A percentile compares a stretch with the other conserved stretches of the same genome.
These are phyloP conservation scores for Sebastes baramenuke DNA, from an alignment of 2,797 vertebrate genomes.

Conservation along the genomic window DNA sequence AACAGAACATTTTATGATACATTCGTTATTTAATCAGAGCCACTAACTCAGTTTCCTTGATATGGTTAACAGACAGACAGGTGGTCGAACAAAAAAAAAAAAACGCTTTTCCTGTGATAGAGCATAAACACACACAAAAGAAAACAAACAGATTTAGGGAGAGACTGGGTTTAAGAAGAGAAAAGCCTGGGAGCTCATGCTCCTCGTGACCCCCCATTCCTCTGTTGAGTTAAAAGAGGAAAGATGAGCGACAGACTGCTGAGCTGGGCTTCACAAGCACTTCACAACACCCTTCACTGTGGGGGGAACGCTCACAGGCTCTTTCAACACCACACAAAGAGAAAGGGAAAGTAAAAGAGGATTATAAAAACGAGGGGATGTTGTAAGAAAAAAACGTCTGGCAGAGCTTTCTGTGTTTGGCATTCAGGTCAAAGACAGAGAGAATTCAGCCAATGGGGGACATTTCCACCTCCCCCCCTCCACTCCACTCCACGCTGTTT, in stretches of 20 bases:
- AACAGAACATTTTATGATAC: not conserved
- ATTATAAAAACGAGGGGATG: conserved; percentile 67
- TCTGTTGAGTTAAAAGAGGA: conserved; percentile 55
- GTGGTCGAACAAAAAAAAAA: conserved; percentile 15
- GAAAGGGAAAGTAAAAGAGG: conserved; percentile 64
- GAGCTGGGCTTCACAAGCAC: conserved; percentile 66
- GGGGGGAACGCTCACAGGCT: conserved; percentile 22
- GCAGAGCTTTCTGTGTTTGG: conserved; percentile 67
- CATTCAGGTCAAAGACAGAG: conserved; percentile 74
- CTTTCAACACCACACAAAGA: conserved; percentile 75
- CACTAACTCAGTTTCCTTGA: conserved; percentile 2
- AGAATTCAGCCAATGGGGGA: conserved; percentile 58
- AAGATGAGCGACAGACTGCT: conserved; percentile 65
- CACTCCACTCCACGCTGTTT: conserved; percentile 43
- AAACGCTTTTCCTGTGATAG: not conserved
- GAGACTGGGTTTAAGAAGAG: not conserved
- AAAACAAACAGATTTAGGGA: conserved; percentile 28
- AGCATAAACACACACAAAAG: conserved; percentile 16
- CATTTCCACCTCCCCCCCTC: conserved; percentile 31
- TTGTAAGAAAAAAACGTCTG: conserved; percentile 48
- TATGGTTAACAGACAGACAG: conserved; percentile 23
- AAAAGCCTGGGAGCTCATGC: conserved; percentile 24
- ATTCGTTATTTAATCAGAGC: not conserved
- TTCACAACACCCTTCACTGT: conserved; percentile 62
- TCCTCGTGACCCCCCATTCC: conserved; percentile 59